These are phyloP conservation scores for Meloidogyne floridensis DNA, from an alignment of 1,140 invertebrate genomes.

Conservation along the genomic window DNA sequence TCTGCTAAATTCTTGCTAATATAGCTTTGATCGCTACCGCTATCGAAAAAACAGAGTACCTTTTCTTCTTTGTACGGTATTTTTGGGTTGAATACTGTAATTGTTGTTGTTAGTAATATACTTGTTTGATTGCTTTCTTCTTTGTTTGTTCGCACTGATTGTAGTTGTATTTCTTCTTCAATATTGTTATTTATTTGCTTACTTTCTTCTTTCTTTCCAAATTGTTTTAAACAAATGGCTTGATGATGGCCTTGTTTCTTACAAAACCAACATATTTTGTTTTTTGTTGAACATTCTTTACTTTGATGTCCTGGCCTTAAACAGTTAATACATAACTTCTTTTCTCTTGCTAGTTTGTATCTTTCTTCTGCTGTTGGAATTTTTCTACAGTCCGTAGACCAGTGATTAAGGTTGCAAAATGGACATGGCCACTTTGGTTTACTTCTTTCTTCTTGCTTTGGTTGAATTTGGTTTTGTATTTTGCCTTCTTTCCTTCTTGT, in stretches of 20 bases:
- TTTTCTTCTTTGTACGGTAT: neutral
- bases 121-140: neutral
- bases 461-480: too few species aligned
- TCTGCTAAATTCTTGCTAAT: constrained; percentile 9
- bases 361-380: neutral
- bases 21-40: neutral
- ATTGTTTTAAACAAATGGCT: constrained; percentile 1
- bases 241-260: neutral
- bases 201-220: neutral
- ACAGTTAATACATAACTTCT: neutral
- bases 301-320: neutral
- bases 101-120: neutral
- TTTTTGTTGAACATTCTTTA: neutral
- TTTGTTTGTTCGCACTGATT: neutral
- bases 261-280: neutral
- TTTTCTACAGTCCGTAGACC: too few species aligned
- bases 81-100: constrained; percentile 1
- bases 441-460: too few species aligned
- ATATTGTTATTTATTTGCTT: neutral
- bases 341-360: neutral
- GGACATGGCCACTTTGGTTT: too few species aligned
- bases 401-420: too few species aligned
- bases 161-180: neutral
- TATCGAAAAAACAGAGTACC: neutral
- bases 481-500: too few species aligned